Percentiles rank a stretch among this genome's conserved stretches.
Conservation (phyloP, 2,797 vertebrate species). For the Sardinella longiceps region DNA sequence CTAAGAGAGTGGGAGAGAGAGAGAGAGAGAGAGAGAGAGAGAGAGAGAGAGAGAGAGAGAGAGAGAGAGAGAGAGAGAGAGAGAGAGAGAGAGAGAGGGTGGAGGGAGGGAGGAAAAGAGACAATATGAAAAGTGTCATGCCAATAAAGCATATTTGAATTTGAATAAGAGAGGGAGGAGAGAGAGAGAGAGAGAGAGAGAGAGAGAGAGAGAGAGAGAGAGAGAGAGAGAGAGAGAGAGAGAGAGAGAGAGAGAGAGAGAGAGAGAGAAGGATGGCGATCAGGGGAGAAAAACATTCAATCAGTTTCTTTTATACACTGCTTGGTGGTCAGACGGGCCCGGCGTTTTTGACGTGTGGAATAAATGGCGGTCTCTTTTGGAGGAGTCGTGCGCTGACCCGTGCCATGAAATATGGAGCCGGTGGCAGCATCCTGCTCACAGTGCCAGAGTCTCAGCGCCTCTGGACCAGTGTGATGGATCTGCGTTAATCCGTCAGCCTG, state of each 20-base stretch:
- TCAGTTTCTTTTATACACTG: slow-evolving; percentile 32
- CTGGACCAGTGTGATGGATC: slow-evolving; percentile 41
- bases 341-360: neutral
- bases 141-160: too few relatives aligned
- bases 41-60: neutral
- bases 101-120: neutral
- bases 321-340: slow-evolving; percentile 29
- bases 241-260: neutral
- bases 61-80: neutral
- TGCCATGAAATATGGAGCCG: slow-evolving; percentile 36
- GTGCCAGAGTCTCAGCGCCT: slow-evolving; percentile 29
- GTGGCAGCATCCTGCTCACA: slow-evolving; percentile 19
- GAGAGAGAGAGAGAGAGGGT: neutral
- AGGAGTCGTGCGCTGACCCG: slow-evolving; percentile 46
- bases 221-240: neutral
- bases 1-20: neutral
- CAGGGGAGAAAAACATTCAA: slow-evolving; percentile 15
- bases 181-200: neutral
- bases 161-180: neutral
- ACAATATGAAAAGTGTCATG: too few relatives aligned
- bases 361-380: slow-evolving; percentile 44
- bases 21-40: too few relatives aligned
- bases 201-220: neutral
- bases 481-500: slow-evolving; percentile 15
- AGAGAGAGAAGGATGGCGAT: neutral